phyloP scores from a whole-genome alignment of 2,797 vertebrate species.

The Enteromius radiatus region DNA sequence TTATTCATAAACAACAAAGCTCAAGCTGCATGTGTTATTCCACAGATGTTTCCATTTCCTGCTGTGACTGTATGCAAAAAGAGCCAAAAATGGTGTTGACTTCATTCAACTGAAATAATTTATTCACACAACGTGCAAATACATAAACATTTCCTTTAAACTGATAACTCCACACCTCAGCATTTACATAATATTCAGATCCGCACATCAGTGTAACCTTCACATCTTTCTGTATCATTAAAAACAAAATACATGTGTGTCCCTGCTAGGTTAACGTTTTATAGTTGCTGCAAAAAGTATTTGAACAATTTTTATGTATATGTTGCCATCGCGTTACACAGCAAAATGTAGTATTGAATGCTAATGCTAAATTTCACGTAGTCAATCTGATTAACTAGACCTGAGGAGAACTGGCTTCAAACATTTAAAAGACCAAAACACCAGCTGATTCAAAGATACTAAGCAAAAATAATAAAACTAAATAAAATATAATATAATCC shows the following conservation, averaged over 20 bases:
- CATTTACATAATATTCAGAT: constrained; percentile 48
- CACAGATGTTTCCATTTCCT: constrained; percentile 19
- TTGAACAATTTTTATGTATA: background rate
- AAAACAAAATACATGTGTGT: background rate
- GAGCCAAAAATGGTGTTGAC: background rate
- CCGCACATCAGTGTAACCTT: background rate
- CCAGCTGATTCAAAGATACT: background rate
- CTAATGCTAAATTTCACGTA: background rate
- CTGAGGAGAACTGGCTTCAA: background rate
- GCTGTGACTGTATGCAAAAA: constrained; percentile 12
- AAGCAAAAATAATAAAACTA: background rate
- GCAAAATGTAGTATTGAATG: background rate
- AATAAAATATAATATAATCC: background rate
- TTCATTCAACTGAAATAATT: background rate
- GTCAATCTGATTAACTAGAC: background rate
- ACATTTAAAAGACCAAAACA: background rate
- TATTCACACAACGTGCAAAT: background rate
- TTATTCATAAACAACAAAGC: background rate
- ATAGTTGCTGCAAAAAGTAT: background rate
- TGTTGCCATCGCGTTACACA: background rate
- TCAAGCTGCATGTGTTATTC: background rate
- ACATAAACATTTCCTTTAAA: constrained; percentile 5
- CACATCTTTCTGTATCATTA: background rate
- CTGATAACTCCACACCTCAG: constrained; percentile 51
- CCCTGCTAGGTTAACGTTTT: background rate